Conservation (phyloP, 35 echinoderm and acorn worm species). For the Ophiothrix spiculata region DNA sequence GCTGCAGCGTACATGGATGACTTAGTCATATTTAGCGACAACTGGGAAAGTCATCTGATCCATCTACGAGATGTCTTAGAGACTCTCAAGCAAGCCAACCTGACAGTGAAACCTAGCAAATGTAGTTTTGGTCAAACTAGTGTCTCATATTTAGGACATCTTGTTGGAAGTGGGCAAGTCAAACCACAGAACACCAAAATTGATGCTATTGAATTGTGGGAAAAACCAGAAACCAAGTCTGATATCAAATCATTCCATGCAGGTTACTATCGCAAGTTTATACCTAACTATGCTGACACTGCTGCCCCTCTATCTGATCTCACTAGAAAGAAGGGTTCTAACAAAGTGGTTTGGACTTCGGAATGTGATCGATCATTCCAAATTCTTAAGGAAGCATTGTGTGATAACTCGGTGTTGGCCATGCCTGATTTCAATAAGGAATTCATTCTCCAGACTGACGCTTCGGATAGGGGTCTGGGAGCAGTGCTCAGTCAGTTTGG, state of each 20-base stretch:
- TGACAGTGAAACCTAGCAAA: conserved; percentile 48
- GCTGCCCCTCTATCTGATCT: background rate
- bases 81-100: conserved; percentile 4
- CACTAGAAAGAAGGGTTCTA: too few species aligned
- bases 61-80: conserved; percentile 23
- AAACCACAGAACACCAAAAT: conserved; percentile 40
- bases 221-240: conserved; percentile 31
- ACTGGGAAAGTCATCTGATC: conserved; percentile 21
- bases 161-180: conserved; percentile 38
- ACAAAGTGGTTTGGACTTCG: too few species aligned
- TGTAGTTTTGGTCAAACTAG: conserved; percentile 24
- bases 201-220: conserved; percentile 18
- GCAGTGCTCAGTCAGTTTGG: background rate
- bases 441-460: background rate
- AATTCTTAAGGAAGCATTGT: too few species aligned
- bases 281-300: background rate
- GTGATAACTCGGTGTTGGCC: too few species aligned
- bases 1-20: conserved; percentile 48
- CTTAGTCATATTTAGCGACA: background rate
- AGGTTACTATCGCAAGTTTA: background rate
- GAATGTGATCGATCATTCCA: too few species aligned
- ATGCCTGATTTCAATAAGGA: background rate
- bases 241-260: background rate
- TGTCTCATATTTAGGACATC: conserved; percentile 42
- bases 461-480: background rate